Base-by-base conservation (phyloP, 2,888 invertebrate species). In the Omphaloscelis lunosa region DNA sequence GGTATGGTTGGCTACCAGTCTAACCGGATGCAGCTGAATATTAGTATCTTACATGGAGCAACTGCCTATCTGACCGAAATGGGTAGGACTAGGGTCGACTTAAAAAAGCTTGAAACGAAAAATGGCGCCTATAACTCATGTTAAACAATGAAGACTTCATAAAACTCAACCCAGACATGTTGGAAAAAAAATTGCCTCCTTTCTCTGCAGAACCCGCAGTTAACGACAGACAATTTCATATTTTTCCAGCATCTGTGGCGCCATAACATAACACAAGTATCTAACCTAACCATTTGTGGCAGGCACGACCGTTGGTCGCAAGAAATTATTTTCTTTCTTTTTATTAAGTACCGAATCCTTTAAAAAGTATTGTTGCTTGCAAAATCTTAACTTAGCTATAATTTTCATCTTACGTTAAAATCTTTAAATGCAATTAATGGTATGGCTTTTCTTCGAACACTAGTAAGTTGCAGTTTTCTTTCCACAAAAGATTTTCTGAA, bases 181-280 rank as follows among this genome's bases (percentile, higher is more conserved):
- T 61, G 27, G 61, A n/a, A 34, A 34, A 34, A 53, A 61, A 62
- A 80, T 39, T n/a, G 27, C 29, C 34, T 20, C 61, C 27, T 20
- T 72, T 48, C 20, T 53, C 45, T 39, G 27, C 61, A 56, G 72
- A 62, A 45, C 59, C 70, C 41, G 27, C 70, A 70, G 41, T 53
- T 79, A 70, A 79, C 61, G 80, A 45, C 45, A 12, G 15, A 72
- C 61, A 72, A 61, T 72, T 61, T 79, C 53, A 79, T 77, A 77
- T 71, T 62, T 79, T 34, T 15, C 45, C 72, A 45, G 53, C 79
- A 62, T 71, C 79, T 79, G 59, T 41, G 23, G 23, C 17, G 45
- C 29, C 45, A 45, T 53, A 6, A 27, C 45, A 45, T 53, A 6
- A 41, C 6, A 48, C 39, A 2, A 61, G 27, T 27, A 65, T 20